Conservation (phyloP, 2,113 vertebrate genomes). For the Rhombomys opimus region DNA sequence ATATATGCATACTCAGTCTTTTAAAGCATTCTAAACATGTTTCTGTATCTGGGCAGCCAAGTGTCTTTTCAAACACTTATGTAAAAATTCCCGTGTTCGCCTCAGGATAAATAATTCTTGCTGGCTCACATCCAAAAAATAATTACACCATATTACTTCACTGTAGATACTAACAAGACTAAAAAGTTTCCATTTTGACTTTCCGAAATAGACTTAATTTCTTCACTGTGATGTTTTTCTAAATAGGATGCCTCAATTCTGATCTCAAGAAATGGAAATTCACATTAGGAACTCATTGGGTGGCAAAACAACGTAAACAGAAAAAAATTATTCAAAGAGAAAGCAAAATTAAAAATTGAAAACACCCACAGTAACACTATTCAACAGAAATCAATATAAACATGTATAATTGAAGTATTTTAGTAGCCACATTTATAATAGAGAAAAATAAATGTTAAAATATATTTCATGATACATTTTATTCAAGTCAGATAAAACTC, state of each 20-base stretch:
- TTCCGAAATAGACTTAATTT: not conserved
- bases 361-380: not conserved
- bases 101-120: not conserved
- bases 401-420: constrained; percentile 40
- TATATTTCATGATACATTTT: constrained; percentile 48
- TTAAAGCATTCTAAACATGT: not conserved
- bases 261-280: constrained; percentile 39
- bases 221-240: not conserved
- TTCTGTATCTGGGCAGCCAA: constrained; percentile 12
- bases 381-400: constrained; percentile 37
- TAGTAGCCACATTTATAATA: not conserved
- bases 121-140: not conserved
- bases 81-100: constrained; percentile 16
- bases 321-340: not conserved
- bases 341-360: not conserved
- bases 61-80: constrained; percentile 44
- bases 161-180: not conserved
- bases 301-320: not conserved
- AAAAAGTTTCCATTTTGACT: not conserved
- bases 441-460: constrained; percentile 21
- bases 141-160: not conserved
- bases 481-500: not conserved
- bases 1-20: not conserved
- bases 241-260: constrained; percentile 15
- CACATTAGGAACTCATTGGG: not conserved